Evolutionary conservation across 2,113 vertebrate genomes (phyloP).

Genomic region (Epinephelus fuscoguttatus): DNA sequence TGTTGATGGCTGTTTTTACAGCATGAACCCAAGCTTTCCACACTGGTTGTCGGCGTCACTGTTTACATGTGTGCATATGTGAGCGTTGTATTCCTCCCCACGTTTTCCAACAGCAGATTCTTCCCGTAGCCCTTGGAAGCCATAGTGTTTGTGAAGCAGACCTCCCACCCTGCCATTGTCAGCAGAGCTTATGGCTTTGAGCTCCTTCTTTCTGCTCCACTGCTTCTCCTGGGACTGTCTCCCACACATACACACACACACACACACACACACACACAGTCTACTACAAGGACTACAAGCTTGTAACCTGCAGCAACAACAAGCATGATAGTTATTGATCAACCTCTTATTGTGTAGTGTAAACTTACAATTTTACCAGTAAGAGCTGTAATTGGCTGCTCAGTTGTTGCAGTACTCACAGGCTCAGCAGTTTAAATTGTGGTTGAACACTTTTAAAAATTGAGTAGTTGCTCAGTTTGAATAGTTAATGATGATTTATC

Average conservation of each 20-base stretch:
- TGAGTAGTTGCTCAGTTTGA: too few species aligned
- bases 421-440: neutral
- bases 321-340: neutral
- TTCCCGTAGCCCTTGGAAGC: conserved; percentile 8
- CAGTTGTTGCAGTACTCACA: neutral
- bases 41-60: neutral
- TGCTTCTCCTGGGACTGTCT: conserved; percentile 21
- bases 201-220: conserved; percentile 43
- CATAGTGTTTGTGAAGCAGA: conserved; percentile 25
- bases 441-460: neutral
- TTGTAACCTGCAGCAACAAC: conserved; percentile 7
- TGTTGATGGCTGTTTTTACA: too few species aligned
- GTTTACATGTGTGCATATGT: conserved; percentile 1
- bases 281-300: conserved; percentile 17
- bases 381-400: neutral
- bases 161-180: conserved; percentile 56
- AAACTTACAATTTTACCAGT: neutral
- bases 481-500: too few species aligned
- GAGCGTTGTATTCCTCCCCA: neutral
- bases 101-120: conserved; percentile 47
- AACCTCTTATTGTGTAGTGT: neutral
- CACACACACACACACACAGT: neutral
- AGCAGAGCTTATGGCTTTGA: conserved; percentile 37
- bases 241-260: neutral
- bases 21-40: conserved; percentile 1